Base-by-base conservation (phyloP, 2,888 invertebrate genomes). In the Physocephala rufipes region DNA sequence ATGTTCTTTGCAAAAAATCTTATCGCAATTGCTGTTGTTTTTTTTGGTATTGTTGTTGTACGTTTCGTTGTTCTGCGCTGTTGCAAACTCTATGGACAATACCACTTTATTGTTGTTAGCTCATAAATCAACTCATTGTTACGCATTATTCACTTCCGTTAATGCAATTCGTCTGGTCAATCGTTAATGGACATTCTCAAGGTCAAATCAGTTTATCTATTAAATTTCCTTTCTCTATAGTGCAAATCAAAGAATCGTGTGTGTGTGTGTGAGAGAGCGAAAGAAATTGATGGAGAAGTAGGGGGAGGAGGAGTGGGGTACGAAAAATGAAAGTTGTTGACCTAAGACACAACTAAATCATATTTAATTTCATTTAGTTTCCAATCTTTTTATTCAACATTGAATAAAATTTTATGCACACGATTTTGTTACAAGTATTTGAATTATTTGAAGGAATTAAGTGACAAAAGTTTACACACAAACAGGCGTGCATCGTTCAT, bases 111-210 rank as follows among this genome's bases (percentile, higher is more conserved):
- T 36, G 36, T 9, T 36, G 9, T 4, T 36, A 36, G 36, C 36
- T 4, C 36, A 9, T 36, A 36, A 36, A 36, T 36, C 5, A 36
- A 36, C 49, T 24, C 1, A 26, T 19, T 12, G 7, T 47, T 49
- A 67, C 67, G 67, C 67, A 67, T 47, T 58, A n/a, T n/a, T n/a
- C 13, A 67, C 59, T 67, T 67, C 67, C 67, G 67, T 26, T 55
- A 30, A 36, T 24, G 3, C 49, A 21, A 36, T n/a, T 24, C 36
- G 30, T 53, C 36, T 21, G 53, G 2, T 53, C 53, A 19, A 7
- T 24, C 49, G 65, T 51, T 66, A 28, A 28, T 36, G 13, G 47
- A 28, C 28, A n/a, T 51, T 45, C 15, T 16, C 63, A 49, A 63
- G 45, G 24, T 24, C 16, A 53, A 21, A 12, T 49, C 19, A 5